Conservation (phyloP, 2,113 vertebrate species). For the Mustela nigripes region DNA sequence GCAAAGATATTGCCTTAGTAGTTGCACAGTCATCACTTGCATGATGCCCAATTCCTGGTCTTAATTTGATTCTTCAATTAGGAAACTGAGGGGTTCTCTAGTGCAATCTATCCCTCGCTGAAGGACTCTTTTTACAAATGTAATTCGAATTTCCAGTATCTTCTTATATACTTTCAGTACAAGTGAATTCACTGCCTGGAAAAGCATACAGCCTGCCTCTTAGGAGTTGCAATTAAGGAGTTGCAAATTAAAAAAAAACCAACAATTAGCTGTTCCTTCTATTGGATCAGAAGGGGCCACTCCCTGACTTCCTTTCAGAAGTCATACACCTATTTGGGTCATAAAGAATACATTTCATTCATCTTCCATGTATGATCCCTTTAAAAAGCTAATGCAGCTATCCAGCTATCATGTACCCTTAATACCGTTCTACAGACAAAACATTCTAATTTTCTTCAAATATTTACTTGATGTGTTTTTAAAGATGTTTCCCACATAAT, state of each 20-base stretch:
- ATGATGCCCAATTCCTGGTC: neutral
- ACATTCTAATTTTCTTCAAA: neutral
- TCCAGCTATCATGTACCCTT: neutral
- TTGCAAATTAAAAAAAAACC: no score
- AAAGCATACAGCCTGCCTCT: neutral
- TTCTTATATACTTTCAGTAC: neutral
- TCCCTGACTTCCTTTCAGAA: conserved; percentile 28
- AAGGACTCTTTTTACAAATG: conserved; percentile 1
- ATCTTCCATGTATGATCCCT: neutral
- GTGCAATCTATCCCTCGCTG: neutral
- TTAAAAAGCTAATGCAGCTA: conserved; percentile 7
- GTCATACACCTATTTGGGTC: neutral
- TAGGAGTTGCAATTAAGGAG: neutral
- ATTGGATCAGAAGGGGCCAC: conserved; percentile 7
- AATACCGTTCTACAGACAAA: neutral
- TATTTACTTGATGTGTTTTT: neutral
- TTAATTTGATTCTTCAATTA: conserved; percentile 60
- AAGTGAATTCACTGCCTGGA: conserved; percentile 19
- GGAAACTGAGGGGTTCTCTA: neutral
- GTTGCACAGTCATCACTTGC: neutral
- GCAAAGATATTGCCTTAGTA: conserved; percentile 17
- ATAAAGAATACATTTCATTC: neutral
- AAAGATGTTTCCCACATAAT: neutral
- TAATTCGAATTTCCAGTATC: conserved; percentile 52
- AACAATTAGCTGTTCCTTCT: neutral